Conservation (phyloP, 2,888 invertebrate species). For the Horisme vitalbata region DNA sequence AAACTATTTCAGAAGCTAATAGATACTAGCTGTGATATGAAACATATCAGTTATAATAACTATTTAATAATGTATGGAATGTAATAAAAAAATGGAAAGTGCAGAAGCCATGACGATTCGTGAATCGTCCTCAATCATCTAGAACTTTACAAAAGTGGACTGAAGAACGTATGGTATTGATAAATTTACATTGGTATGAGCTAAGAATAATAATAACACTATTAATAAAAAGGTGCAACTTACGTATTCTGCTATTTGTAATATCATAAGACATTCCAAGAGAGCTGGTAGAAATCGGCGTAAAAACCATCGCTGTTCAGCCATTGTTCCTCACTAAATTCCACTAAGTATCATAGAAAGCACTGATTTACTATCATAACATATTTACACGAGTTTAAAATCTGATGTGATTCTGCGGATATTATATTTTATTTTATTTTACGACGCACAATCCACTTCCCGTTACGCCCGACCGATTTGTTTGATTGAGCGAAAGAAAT, state of each 20-base stretch:
- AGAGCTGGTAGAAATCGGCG: conserved; percentile 55
- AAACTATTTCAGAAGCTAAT: too few relatives aligned
- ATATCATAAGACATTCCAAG: conserved; percentile 59
- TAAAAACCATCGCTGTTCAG: conserved; percentile 47
- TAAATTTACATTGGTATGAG: too few relatives aligned
- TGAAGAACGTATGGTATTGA: too few relatives aligned
- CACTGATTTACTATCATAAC: conserved; percentile 57
- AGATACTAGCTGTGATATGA: too few relatives aligned
- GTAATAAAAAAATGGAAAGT: too few relatives aligned
- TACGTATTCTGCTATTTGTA: conserved; percentile 62
- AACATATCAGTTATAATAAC: too few relatives aligned
- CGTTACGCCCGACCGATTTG: conserved; percentile 26
- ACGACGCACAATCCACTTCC: conserved; percentile 16
- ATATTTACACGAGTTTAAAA: conserved; percentile 49
- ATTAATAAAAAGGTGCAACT: conserved; percentile 37
- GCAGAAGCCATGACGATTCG: too few relatives aligned
- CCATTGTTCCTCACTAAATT: conserved; percentile 56
- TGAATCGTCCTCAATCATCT: too few relatives aligned
- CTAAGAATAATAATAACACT: too few relatives aligned
- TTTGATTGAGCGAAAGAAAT: conserved; percentile 8
- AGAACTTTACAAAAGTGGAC: too few relatives aligned
- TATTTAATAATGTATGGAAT: too few relatives aligned
- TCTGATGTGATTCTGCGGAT: not conserved
- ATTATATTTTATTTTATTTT: conserved; percentile 6
- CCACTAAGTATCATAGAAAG: conserved; percentile 44